Conservation (phyloP, 2,888 invertebrate genomes). For the Lasioglossum malachurum region DNA sequence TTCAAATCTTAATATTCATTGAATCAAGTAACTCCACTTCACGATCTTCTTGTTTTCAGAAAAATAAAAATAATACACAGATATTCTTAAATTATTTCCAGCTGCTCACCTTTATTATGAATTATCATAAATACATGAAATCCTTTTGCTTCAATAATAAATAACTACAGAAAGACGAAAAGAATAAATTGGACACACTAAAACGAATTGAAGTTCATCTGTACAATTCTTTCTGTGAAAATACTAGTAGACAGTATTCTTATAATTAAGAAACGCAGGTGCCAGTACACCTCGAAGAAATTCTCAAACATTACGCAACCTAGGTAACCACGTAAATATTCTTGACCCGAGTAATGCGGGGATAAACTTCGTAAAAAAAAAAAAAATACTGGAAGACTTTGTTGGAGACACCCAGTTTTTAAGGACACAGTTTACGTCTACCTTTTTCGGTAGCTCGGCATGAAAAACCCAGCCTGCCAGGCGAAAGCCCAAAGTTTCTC, state of each 20-base stretch:
- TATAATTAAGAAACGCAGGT: background rate
- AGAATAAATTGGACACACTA: background rate
- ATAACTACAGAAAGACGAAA: background rate
- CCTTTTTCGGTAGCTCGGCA: background rate
- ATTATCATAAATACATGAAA: background rate
- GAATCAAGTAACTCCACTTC: background rate
- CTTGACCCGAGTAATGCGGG: background rate
- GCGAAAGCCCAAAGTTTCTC: background rate
- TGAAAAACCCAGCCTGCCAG: background rate
- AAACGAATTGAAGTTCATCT: background rate
- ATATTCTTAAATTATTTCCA: too few species aligned
- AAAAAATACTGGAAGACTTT: background rate
- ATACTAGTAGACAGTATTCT: background rate
- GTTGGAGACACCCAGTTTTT: background rate
- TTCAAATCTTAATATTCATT: background rate
- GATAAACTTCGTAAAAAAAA: background rate
- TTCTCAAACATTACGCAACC: background rate
- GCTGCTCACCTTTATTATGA: background rate
- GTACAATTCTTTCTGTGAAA: background rate
- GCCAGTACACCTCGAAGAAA: background rate
- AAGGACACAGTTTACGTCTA: background rate
- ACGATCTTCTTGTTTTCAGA: background rate
- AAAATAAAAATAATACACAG: background rate
- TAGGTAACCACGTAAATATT: background rate
- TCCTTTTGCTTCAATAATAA: background rate